Evolutionary conservation across 2,113 vertebrate genomes (phyloP).

Genomic region (Sterrhoptilus dennistouni): DNA sequence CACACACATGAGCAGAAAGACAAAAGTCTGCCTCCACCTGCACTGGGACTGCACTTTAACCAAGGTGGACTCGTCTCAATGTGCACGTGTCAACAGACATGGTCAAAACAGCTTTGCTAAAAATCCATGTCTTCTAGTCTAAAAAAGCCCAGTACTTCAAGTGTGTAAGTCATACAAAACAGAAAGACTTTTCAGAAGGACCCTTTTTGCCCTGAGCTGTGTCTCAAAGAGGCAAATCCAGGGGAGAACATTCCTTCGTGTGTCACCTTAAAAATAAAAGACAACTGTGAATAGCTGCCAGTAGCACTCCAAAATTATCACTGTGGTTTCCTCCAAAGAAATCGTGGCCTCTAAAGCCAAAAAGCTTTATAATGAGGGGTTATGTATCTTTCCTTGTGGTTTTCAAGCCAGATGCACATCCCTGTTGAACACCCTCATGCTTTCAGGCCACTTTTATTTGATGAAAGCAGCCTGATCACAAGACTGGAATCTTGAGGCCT

Average conservation of each 20-base stretch:
- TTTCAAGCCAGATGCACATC: not conserved
- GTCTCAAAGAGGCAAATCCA: not conserved
- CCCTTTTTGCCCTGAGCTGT: not conserved
- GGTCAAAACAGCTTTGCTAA: not conserved
- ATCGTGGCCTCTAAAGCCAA: not conserved
- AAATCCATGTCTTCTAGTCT: not conserved
- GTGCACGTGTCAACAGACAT: rapidly evolving
- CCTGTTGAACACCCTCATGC: not conserved
- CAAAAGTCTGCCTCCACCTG: not conserved
- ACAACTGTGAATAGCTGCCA: not conserved
- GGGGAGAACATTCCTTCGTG: not conserved
- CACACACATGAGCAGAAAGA: not conserved
- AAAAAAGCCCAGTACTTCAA: not conserved
- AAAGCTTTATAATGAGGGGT: not conserved
- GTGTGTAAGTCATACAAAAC: not conserved
- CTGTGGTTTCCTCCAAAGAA: not conserved
- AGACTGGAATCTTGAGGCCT: not conserved
- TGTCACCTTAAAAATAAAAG: not conserved
- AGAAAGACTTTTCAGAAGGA: not conserved
- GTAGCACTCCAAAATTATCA: not conserved
- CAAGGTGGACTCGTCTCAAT: not conserved
- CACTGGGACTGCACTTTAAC: not conserved
- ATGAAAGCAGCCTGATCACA: not conserved
- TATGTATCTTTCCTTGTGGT: not conserved
- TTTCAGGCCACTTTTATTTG: not conserved